These are phyloP conservation scores for Poeciliopsis paucimaculata DNA, from an alignment of 2,797 vertebrate genomes.

Conservation along the genomic window DNA sequence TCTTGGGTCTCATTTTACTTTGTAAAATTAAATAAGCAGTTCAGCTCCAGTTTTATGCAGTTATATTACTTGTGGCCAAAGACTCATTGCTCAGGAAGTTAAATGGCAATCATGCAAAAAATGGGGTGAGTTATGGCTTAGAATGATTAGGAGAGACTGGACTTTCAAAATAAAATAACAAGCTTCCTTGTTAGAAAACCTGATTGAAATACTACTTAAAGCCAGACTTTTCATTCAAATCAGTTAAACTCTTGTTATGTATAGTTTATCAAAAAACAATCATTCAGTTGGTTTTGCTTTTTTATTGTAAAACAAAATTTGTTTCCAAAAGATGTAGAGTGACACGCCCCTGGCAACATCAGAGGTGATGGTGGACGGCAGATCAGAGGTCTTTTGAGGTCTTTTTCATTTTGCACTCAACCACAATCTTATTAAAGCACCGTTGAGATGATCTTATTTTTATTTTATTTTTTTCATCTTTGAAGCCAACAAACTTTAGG, in stretches of 20 bases:
- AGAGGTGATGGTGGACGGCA: neutral
- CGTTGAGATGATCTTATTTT: neutral
- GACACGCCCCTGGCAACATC: neutral
- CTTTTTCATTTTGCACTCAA: neutral
- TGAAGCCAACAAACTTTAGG: neutral
- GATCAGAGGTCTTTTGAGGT: neutral
- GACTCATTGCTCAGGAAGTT: neutral
- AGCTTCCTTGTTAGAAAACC: neutral
- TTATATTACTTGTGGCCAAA: neutral
- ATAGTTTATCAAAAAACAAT: neutral
- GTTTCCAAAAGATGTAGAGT: neutral
- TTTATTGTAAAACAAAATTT: neutral
- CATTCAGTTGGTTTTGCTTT: neutral
- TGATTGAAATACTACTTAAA: neutral
- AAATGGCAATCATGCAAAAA: neutral
- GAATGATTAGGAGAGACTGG: neutral
- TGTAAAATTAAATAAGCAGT: neutral
- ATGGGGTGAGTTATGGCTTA: neutral
- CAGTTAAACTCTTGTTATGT: neutral
- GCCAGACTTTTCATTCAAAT: neutral
- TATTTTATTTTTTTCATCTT: neutral
- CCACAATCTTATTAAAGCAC: neutral
- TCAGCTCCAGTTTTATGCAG: neutral
- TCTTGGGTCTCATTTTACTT: neutral
- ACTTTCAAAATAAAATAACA: constrained; percentile 1